Percentiles rank a stretch among this genome's conserved stretches.
Evolutionary conservation across 2,888 invertebrate genomes (phyloP).

Genomic region (Plebejus argus): DNA sequence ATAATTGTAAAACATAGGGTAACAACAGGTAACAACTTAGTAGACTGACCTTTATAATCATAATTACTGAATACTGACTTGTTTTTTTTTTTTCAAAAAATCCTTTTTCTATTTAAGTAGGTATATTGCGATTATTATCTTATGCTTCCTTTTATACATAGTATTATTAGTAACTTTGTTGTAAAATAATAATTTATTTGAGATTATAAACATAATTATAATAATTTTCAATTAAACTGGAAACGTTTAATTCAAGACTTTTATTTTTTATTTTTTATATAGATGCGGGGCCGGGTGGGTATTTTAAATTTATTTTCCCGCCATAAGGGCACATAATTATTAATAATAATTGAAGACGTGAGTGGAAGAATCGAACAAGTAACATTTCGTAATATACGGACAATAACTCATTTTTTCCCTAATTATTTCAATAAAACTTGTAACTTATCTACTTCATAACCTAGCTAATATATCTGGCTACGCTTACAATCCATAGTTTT

Average conservation of each 20-base stretch:
- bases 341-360: too few relatives aligned
- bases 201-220: slow-evolving; percentile 3
- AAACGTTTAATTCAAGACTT: neutral
- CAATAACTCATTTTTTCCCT: too few relatives aligned
- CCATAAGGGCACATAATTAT: too few relatives aligned
- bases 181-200: slow-evolving; percentile 23
- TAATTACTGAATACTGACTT: neutral
- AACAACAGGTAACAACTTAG: neutral
- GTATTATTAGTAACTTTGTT: neutral
- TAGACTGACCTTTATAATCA: neutral
- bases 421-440: too few relatives aligned
- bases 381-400: too few relatives aligned
- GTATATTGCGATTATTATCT: too few relatives aligned
- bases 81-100: neutral
- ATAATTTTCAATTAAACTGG: neutral
- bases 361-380: too few relatives aligned
- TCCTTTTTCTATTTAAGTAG: neutral
- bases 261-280: neutral
- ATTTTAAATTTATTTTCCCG: too few relatives aligned
- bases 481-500: too few relatives aligned
- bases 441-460: too few relatives aligned
- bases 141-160: neutral
- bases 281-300: too few relatives aligned
- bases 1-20: neutral
- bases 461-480: too few relatives aligned